Conservation (phyloP, 2,113 vertebrate genomes). For the Mustela nigripes region DNA sequence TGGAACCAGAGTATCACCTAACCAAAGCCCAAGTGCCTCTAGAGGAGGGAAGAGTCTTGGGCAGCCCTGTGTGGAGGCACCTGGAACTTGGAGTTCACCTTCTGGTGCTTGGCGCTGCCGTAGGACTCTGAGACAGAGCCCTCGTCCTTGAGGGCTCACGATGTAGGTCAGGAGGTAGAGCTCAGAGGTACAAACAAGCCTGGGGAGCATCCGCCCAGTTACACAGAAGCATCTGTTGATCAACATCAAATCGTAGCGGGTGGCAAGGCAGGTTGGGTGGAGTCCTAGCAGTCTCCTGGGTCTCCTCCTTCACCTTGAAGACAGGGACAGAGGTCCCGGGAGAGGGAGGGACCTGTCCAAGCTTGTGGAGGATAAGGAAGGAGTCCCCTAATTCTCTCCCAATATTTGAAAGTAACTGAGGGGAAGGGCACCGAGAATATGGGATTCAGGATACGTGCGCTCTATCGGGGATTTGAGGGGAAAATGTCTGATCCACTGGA, state of each 20-base stretch:
- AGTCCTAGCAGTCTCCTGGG: accelerated
- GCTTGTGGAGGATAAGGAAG: not conserved
- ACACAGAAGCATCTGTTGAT: not conserved
- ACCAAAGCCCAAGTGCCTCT: not conserved
- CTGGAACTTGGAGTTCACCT: not conserved
- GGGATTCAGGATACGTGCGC: not conserved
- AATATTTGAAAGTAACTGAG: not conserved
- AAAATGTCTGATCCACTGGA: not conserved
- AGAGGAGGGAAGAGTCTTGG: not conserved
- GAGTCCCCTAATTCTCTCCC: not conserved
- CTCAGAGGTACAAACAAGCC: not conserved
- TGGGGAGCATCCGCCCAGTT: not conserved
- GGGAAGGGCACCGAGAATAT: not conserved
- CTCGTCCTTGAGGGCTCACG: not conserved
- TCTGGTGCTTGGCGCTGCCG: not conserved
- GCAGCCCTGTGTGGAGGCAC: not conserved
- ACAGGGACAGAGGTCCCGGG: not conserved
- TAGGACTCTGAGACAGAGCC: not conserved
- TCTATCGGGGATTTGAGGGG: not conserved
- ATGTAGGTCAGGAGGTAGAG: slow-evolving; percentile 43
- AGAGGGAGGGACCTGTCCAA: not conserved
- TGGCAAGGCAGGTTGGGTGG: not conserved
- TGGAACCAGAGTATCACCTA: not conserved
- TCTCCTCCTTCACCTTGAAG: not conserved
- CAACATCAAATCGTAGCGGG: not conserved